Conservation (phyloP, 2,888 invertebrate species). For the Heliconius erato region DNA sequence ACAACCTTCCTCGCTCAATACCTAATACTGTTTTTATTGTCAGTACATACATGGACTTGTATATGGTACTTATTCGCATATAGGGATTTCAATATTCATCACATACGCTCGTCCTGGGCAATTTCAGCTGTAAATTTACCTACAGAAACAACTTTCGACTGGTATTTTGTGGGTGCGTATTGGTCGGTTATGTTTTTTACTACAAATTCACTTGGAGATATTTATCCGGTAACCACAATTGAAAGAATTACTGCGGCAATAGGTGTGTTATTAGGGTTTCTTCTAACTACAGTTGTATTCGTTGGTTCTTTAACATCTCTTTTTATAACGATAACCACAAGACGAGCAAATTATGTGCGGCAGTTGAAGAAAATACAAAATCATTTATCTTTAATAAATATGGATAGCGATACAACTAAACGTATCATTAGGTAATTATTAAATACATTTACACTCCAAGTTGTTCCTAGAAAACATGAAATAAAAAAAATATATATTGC, state of each 20-base stretch:
- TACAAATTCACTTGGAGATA: slow-evolving; percentile 79
- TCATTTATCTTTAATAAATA: slow-evolving; percentile 76
- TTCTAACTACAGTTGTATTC: slow-evolving; percentile 80
- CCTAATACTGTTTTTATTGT: slow-evolving; percentile 74
- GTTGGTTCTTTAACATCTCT: slow-evolving; percentile 83
- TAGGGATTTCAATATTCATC: slow-evolving; percentile 68
- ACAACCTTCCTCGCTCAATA: slow-evolving; percentile 81
- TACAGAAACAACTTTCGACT: slow-evolving; percentile 73
- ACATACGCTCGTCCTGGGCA: slow-evolving; percentile 75
- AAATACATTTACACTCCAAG: slow-evolving; percentile 38
- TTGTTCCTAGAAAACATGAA: not conserved
- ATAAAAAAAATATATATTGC: not conserved
- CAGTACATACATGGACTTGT: slow-evolving; percentile 81
- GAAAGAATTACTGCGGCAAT: slow-evolving; percentile 75
- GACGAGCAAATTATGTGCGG: slow-evolving; percentile 77
- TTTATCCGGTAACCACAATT: slow-evolving; percentile 76
- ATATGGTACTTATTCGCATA: slow-evolving; percentile 80
- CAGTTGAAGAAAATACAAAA: slow-evolving; percentile 78
- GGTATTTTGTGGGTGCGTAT: slow-evolving; percentile 81
- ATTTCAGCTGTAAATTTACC: slow-evolving; percentile 70
- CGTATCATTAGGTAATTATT: slow-evolving; percentile 75
- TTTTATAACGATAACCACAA: slow-evolving; percentile 80
- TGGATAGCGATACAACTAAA: slow-evolving; percentile 72
- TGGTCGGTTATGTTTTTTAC: slow-evolving; percentile 81
- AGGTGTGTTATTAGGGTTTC: slow-evolving; percentile 77